Evolutionary conservation across 2,797 vertebrate genomes (phyloP).

Genomic region (Typhlichthys eigenmanni): DNA sequence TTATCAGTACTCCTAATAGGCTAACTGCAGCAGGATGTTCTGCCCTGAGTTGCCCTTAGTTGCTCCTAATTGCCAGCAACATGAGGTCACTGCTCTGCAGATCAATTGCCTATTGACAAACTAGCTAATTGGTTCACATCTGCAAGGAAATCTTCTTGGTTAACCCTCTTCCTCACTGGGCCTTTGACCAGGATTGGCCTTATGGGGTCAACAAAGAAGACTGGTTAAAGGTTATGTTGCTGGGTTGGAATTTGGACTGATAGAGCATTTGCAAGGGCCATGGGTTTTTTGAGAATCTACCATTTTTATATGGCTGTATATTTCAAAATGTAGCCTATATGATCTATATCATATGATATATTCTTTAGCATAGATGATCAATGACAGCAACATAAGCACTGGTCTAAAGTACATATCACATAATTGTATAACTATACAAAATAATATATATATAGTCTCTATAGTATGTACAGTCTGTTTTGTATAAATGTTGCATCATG

Average conservation of each 20-base stretch:
- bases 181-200: slow-evolving; percentile 36
- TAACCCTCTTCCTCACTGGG: slow-evolving; percentile 9
- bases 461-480: no score
- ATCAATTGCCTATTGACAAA: slow-evolving; percentile 31
- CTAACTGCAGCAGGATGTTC: no score
- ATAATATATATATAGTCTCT: no score
- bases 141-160: slow-evolving; percentile 22
- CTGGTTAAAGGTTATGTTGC: neutral
- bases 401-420: no score
- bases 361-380: no score
- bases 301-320: neutral
- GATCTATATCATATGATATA: no score
- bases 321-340: no score
- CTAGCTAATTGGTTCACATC: slow-evolving; percentile 13
- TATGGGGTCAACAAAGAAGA: slow-evolving; percentile 24
- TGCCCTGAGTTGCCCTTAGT: neutral
- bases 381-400: no score
- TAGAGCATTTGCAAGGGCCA: neutral
- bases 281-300: neutral
- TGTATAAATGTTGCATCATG: no score
- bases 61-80: neutral
- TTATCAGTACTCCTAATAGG: no score
- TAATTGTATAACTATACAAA: no score
- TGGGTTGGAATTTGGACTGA: neutral
- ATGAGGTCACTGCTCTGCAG: slow-evolving; percentile 33